Conservation (phyloP, 2,113 vertebrate species). For the Mirza zaza region DNA sequence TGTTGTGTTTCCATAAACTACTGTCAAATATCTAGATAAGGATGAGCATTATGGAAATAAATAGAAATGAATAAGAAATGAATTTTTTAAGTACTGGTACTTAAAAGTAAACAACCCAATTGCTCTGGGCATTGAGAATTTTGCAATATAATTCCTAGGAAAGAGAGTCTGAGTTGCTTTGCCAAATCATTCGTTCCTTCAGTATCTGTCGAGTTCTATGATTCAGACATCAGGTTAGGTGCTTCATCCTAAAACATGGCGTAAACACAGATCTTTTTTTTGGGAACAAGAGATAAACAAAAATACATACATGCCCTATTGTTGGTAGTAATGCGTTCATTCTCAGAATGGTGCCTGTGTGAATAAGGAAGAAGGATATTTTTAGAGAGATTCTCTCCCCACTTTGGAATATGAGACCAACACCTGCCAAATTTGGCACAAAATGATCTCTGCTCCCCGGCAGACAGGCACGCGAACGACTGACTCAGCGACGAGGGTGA, state of each 20-base stretch:
- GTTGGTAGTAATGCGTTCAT: constrained; percentile 24
- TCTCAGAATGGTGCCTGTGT: background rate
- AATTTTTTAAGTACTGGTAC: background rate
- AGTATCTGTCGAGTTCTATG: background rate
- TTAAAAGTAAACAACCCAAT: background rate
- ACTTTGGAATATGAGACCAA: background rate
- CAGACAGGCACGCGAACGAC: constrained; percentile 6
- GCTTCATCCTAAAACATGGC: background rate
- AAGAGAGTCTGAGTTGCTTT: background rate
- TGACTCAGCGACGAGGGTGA: constrained; percentile 19
- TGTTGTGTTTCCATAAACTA: background rate
- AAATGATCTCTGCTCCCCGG: background rate
- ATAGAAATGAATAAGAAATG: background rate
- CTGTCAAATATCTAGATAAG: background rate
- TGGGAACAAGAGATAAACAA: constrained; percentile 41
- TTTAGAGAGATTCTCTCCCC: constrained; percentile 53
- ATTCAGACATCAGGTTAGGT: background rate
- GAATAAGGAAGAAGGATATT: constrained; percentile 61
- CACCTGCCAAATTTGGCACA: constrained; percentile 71
- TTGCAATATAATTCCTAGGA: background rate
- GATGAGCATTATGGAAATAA: background rate
- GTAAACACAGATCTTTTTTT: background rate
- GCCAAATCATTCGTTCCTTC: background rate
- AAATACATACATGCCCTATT: background rate
- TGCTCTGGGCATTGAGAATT: background rate